Base-by-base conservation (phyloP, 1,140 invertebrate species). In the Drosophila dunni region DNA sequence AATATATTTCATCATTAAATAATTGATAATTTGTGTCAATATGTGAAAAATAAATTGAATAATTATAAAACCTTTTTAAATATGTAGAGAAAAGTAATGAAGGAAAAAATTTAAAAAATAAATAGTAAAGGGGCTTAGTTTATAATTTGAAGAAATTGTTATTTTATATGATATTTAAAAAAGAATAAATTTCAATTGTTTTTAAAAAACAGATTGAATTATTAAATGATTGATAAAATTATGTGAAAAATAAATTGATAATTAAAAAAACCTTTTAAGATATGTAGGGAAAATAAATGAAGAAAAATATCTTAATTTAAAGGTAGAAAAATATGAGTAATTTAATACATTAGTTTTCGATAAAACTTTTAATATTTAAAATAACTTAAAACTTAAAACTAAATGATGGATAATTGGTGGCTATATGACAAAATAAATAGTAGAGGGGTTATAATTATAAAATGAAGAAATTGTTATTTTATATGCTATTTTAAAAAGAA, bases 1-100 rank as follows among this genome's bases (percentile, higher is more conserved):
- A n/a, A n/a, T n/a, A n/a, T n/a, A n/a, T n/a, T n/a, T n/a, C n/a
- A n/a, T n/a, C n/a, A n/a, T n/a, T n/a, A n/a, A 79, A 75, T 75
- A 44, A 79, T 83, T 75, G 9, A 0, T 64, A 48, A 83, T 79
- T 63, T 82, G 64, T 70, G 64, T 29, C 24, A 53, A 58, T 78
- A 46, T 62, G 15, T 60, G 9, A 24, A n/a, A 11, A 24, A 20
- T 5, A 29, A 40, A 38, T 13, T 29, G 24, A 29, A n/a, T 29
- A 29, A 34, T 38, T 15, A n/a, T n/a, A 45, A n/a, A 10, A 20
- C 9, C 8, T 42, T 65, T 46, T 15, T 20, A 42, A 42, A 6
- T 9, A 40, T 0, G 38, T 9, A 11, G 38, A 1, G 11, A 10
- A 10, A 40, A 40, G 8, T 2, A 40, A 10, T 11, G 0, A 10